Evolutionary conservation across 2,797 vertebrate species (phyloP), one percentile per base, ranked within the genome.

Genomic region (Characodon lateralis): DNA sequence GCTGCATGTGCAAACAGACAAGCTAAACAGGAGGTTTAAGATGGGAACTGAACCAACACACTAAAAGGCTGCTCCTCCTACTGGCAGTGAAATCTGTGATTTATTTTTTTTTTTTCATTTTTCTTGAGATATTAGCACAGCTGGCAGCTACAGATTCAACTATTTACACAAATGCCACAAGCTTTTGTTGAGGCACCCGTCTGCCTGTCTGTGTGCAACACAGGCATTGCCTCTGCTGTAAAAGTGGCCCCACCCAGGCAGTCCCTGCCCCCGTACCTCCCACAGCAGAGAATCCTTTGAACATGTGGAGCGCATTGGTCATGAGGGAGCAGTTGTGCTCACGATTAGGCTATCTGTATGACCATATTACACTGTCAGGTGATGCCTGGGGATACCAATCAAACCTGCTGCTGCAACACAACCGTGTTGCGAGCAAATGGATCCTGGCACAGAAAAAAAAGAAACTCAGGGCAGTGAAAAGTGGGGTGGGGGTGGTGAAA

Each of bases 301-400:
- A 85, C 88, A 89, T 90, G 86, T 89, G 81, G 68, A 84, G 88
- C 83, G 16, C 80, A 78, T 73, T 72, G 78, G 83, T 87, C 91
- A 87, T 75, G 22, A 5, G 88, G 88, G 91, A 86, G 78, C 83
- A 66, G 86, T 89, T 87, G 85, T 92, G 89, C 92, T 95, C 91
- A 87, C 87, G 78, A 84, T 88, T 81, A 87, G 87, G 81, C 73
- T 83, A 90, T 92, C 89, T 89, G 89, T 78, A 83, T 88, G 88
- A 71, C 71, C 80, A 79, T 81, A 87, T 85, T 87, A 85, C 77
- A 88, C 88, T 87, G 84, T 83, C 80, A 89, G 88, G 89, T 88
- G 86, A 51, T 76, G 87, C 87, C 85, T 58, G 76, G 85, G 89
- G 92, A 93, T 78, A 90, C 87, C 88, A 87, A 93, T 93, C 89